A percentile compares a stretch with the other conserved stretches of the same genome.
phyloP scores from a whole-genome alignment of 2,797 vertebrate genomes.

The Capromys pilorides region DNA sequence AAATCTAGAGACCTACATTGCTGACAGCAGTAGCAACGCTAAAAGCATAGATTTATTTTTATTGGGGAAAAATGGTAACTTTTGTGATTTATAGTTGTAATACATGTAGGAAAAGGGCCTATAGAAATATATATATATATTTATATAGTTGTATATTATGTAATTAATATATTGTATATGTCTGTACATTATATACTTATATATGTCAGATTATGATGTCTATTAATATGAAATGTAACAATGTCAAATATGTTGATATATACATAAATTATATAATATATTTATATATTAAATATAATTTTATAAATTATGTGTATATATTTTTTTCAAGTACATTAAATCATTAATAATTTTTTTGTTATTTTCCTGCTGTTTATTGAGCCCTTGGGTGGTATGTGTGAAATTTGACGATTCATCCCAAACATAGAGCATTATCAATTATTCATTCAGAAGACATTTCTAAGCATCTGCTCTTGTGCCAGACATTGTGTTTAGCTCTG shows the following conservation, averaged over 20 bases:
- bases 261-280: no score
- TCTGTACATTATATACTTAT: no score
- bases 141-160: not conserved
- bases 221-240: no score
- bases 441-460: not conserved
- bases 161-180: no score
- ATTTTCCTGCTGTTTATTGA: not conserved
- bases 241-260: no score
- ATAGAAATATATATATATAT: not conserved
- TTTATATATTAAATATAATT: no score
- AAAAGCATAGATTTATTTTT: not conserved
- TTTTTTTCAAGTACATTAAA: no score
- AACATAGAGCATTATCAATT: not conserved
- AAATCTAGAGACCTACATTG: not conserved
- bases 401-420: not conserved
- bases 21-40: not conserved
- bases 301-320: no score
- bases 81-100: slow-evolving; percentile 16
- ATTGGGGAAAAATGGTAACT: not conserved
- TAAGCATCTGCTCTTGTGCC: not conserved
- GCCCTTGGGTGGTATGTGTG: not conserved
- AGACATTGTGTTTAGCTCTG: not conserved
- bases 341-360: no score
- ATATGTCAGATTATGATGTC: no score
- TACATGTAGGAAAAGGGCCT: not conserved